Base-by-base conservation (phyloP, 2,888 invertebrate species). In the Catocala nupta region DNA sequence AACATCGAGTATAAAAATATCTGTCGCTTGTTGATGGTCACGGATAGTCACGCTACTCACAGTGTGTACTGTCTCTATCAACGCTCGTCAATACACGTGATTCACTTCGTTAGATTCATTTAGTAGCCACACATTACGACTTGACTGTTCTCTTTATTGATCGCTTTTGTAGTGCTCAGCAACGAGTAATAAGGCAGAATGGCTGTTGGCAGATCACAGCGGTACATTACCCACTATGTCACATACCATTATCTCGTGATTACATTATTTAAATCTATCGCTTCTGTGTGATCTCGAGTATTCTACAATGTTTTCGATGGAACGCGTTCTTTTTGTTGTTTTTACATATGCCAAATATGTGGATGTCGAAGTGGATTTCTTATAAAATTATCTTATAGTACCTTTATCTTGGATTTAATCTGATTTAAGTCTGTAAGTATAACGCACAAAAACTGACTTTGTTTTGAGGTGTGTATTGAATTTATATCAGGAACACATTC, bases 241-340 rank as follows among this genome's bases (percentile, higher is more conserved):
- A 55, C 69, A 78, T 76, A 63, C 73, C 63, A 60, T 56, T 65
- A 62, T 70, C 69, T 63, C 65, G 68, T 68, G 66, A 73, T 68
- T 55, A 55, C 12, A 49, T 68, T 70, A 63, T 67, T 47, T 64
- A 51, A 48, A 62, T 54, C 25, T 16, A 54, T 10, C 16, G 55
- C 42, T 55, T 25, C 13, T 62, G 33, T 59, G 39, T 53, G 34
- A 51, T 68, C 8, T 53, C 12, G 5, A 16, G 25, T 59, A 13
- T 63, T 59, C 36, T 54, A 33, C 13, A 34, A 66, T 43, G 55
- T 7, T 55, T 36, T 10, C 16, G 16, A 51, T n/a, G 11, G 4
- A 49, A 49, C 49, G n/a, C 11, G 25, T 25, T 9, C 33, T 33
- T 49, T 11, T 34, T 34, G 10, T 49, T 34, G 5, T 10, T 11